Conservation (phyloP, 2,888 invertebrate species). For the Carpatolechia fugitivella region DNA sequence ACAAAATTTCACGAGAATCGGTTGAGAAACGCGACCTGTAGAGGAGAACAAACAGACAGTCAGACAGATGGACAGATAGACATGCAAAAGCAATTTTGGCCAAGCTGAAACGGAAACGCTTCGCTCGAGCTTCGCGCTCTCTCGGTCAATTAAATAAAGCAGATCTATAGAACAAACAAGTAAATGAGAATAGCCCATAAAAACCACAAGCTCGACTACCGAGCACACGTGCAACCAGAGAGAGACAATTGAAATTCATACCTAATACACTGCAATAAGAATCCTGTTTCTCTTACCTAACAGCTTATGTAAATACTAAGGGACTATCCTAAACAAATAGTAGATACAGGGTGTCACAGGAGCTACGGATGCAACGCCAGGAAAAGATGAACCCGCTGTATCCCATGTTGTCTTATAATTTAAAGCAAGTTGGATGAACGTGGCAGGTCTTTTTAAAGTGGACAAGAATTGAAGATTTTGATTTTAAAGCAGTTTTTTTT, state of each 20-base stretch:
- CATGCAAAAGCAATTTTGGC: too few relatives aligned
- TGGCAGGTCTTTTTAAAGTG: not conserved
- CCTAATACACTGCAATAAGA: conserved; percentile 39
- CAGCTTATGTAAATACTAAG: conserved; percentile 58
- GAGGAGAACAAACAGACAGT: too few relatives aligned
- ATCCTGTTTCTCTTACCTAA: conserved; percentile 41
- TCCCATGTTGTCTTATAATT: conserved; percentile 1
- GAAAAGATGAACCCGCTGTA: conserved; percentile 39
- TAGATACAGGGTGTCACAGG: conserved; percentile 54
- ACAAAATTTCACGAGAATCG: too few relatives aligned
- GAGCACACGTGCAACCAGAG: conserved; percentile 32
- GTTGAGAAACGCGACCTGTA: too few relatives aligned
- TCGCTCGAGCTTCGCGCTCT: too few relatives aligned
- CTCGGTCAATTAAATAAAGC: not conserved
- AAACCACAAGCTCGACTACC: conserved; percentile 37
- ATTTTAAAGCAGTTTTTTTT: not conserved
- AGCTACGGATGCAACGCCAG: conserved; percentile 50
- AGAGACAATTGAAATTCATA: conserved; percentile 42
- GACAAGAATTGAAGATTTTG: not conserved
- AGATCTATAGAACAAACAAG: not conserved
- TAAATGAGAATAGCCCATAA: conserved; percentile 15
- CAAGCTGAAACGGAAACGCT: too few relatives aligned
- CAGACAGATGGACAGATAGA: too few relatives aligned
- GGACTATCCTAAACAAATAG: conserved; percentile 74
- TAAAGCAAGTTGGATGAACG: not conserved